phyloP scores from a whole-genome alignment of 2,113 vertebrate species.

The Cranoglanis bouderius region DNA sequence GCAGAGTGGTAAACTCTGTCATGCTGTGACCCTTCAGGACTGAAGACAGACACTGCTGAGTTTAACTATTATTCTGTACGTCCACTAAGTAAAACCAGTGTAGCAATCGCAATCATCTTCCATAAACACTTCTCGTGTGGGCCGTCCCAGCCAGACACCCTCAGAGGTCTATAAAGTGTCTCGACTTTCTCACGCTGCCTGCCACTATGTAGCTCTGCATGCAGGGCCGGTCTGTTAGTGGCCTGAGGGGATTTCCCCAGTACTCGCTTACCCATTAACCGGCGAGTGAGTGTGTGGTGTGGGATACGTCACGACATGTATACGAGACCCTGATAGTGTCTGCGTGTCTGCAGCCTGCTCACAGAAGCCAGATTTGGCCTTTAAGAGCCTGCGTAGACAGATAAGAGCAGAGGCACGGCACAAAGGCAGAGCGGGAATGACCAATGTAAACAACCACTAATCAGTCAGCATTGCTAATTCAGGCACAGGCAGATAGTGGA shows the following conservation, averaged over 20 bases:
- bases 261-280: slow-evolving; percentile 52
- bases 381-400: slow-evolving; percentile 26
- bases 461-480: slow-evolving; percentile 44
- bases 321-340: slow-evolving; percentile 41
- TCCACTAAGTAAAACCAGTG: not conserved
- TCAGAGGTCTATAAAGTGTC: slow-evolving; percentile 17
- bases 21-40: not conserved
- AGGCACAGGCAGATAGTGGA: slow-evolving; percentile 32
- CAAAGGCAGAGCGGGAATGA: slow-evolving; percentile 27
- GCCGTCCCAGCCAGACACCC: slow-evolving; percentile 22
- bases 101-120: slow-evolving; percentile 1
- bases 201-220: slow-evolving; percentile 36
- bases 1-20: not conserved
- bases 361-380: slow-evolving; percentile 47
- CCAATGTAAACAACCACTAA: slow-evolving; percentile 44
- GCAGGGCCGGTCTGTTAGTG: slow-evolving; percentile 36
- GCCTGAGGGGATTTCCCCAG: slow-evolving; percentile 48
- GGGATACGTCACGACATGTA: slow-evolving; percentile 44
- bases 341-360: slow-evolving; percentile 27
- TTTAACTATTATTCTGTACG: not conserved
- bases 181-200: slow-evolving; percentile 27
- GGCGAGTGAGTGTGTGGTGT: slow-evolving; percentile 41
- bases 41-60: not conserved
- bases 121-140: slow-evolving; percentile 16
- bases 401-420: slow-evolving; percentile 33